These are phyloP conservation scores for Sycophila sp. DNA, from an alignment of 1,140 invertebrate genomes.

Conservation along the genomic window DNA sequence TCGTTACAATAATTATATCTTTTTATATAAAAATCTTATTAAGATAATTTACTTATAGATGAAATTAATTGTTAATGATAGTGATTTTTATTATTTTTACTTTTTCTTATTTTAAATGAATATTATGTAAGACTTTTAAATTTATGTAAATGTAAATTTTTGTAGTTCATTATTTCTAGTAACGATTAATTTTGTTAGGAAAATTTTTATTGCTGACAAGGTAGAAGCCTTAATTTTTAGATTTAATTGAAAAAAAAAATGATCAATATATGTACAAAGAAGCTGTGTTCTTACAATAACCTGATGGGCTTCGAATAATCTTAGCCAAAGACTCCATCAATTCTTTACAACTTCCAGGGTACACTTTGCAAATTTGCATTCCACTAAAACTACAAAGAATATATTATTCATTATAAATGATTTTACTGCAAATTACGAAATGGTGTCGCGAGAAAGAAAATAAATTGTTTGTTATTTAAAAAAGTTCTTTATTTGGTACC, in stretches of 20 bases:
- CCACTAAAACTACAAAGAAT: conserved; percentile 26
- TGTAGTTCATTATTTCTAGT: not conserved
- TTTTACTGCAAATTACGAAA: conserved; percentile 21
- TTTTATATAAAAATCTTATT: conserved; percentile 17
- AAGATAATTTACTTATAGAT: not conserved
- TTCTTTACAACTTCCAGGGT: conserved; percentile 35
- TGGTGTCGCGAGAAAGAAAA: conserved; percentile 44
- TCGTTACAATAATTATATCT: conserved; percentile 28
- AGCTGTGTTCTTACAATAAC: conserved; percentile 41
- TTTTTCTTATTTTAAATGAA: not conserved
- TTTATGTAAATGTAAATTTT: conserved; percentile 14
- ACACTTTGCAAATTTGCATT: conserved; percentile 38
- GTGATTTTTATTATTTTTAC: not conserved
- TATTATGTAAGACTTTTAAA: not conserved
- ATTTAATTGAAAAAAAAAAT: conserved; percentile 28
- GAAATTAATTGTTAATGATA: conserved; percentile 8
- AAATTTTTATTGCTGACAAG: conserved; percentile 24
- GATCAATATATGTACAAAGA: conserved; percentile 40
- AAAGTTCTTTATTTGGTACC: conserved; percentile 36
- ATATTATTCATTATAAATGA: conserved; percentile 14
- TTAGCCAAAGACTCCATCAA: conserved; percentile 39
- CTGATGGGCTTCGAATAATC: conserved; percentile 38
- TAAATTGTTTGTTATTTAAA: conserved; percentile 52
- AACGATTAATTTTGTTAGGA: conserved; percentile 32
- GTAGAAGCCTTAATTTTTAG: conserved; percentile 31